Conservation (phyloP, 2,797 vertebrate genomes). For the Hippocampus kuda region DNA sequence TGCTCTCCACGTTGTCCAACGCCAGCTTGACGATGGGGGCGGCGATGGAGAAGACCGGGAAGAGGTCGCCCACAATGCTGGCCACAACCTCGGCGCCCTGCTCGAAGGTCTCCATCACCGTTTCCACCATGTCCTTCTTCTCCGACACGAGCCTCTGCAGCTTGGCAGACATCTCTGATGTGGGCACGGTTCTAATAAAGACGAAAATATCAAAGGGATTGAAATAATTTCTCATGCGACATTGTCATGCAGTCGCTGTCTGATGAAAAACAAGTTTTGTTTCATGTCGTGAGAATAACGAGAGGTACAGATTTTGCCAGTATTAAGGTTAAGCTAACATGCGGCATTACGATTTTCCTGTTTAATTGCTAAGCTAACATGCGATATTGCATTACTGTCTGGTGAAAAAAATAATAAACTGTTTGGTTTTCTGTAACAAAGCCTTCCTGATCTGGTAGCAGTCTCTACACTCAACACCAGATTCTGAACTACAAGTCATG, state of each 20-base stretch:
- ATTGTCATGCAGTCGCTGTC: slow-evolving; percentile 13
- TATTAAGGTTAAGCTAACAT: too few species aligned
- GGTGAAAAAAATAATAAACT: too few species aligned
- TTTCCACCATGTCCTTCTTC: slow-evolving; percentile 66
- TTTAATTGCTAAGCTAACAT: too few species aligned
- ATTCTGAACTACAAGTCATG: too few species aligned
- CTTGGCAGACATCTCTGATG: slow-evolving; percentile 50
- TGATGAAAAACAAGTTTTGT: slow-evolving; percentile 28
- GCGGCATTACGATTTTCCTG: too few species aligned
- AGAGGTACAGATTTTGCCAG: too few species aligned
- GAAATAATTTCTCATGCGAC: slow-evolving; percentile 8
- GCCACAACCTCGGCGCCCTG: slow-evolving; percentile 67
- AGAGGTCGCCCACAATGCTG: slow-evolving; percentile 66
- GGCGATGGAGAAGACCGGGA: slow-evolving; percentile 69
- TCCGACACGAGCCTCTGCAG: slow-evolving; percentile 61
- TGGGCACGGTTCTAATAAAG: neutral
- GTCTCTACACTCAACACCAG: too few species aligned
- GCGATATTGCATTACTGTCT: too few species aligned
- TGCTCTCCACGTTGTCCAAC: slow-evolving; percentile 71
- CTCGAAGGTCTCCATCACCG: slow-evolving; percentile 68
- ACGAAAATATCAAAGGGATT: neutral
- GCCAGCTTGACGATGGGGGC: slow-evolving; percentile 65
- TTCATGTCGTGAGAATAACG: too few species aligned
- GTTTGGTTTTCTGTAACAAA: too few species aligned
- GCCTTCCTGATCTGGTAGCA: too few species aligned